Conservation (phyloP, 92 coral and sea anemone species). For the Palythoa grandis region DNA sequence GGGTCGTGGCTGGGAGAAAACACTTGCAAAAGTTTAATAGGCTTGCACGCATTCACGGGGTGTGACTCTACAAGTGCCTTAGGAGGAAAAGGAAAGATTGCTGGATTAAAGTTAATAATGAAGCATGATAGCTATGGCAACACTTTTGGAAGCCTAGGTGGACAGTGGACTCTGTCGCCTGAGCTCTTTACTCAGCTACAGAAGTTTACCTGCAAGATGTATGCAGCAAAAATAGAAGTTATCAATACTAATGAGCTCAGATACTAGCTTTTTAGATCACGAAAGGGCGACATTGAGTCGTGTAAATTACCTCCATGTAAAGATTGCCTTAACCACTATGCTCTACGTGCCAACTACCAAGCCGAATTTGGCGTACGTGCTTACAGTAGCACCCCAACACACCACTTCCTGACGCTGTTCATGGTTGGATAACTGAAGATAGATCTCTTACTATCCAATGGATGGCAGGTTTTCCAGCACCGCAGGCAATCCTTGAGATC, state of each 20-base stretch:
- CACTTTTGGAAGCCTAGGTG: constrained; percentile 10
- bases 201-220: constrained; percentile 32
- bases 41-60: constrained; percentile 19
- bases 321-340: constrained; percentile 12
- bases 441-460: constrained; percentile 22
- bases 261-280: constrained; percentile 56
- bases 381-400: not conserved
- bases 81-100: constrained; percentile 21
- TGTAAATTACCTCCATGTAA: not conserved
- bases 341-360: constrained; percentile 7
- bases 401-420: not conserved
- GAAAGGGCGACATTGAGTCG: constrained; percentile 33
- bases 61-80: constrained; percentile 17
- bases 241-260: constrained; percentile 28
- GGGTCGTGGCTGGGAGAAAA: not conserved
- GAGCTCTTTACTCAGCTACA: constrained; percentile 10
- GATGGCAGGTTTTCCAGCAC: constrained; percentile 33
- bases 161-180: constrained; percentile 17
- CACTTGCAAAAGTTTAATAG: constrained; percentile 18
- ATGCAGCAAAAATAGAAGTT: constrained; percentile 22
- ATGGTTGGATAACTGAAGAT: constrained; percentile 1
- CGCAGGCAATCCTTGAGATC: constrained; percentile 16
- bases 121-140: constrained; percentile 11
- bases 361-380: not conserved
- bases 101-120: constrained; percentile 26